Conservation (phyloP, 2,888 invertebrate genomes). For the Drosophila tanythrix region DNA sequence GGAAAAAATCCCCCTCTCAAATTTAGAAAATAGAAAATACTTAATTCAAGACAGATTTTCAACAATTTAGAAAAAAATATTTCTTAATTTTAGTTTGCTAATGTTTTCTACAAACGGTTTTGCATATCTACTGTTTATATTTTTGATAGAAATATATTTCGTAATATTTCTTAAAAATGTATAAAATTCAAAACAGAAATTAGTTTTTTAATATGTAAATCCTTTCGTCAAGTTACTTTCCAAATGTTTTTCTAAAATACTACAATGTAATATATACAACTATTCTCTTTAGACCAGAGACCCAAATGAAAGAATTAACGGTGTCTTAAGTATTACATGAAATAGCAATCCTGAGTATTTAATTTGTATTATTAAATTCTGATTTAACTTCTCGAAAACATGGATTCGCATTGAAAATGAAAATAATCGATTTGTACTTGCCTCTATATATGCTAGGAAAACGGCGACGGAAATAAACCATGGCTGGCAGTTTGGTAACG, state of each 20-base stretch:
- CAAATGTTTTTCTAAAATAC: not conserved
- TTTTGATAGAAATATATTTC: not conserved
- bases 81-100: rapidly evolving
- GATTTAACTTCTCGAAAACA: not conserved
- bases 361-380: not conserved
- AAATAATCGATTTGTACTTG: slow-evolving; percentile 74
- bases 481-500: slow-evolving; percentile 94
- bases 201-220: no score
- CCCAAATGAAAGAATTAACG: not conserved
- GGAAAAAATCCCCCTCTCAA: rapidly evolving
- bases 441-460: slow-evolving; percentile 97
- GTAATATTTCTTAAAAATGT: not conserved
- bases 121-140: not conserved
- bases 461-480: slow-evolving; percentile 95
- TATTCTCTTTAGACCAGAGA: not conserved
- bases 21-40: not conserved
- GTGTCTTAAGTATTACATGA: not conserved
- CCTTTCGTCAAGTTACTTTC: not conserved
- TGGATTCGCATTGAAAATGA: not conserved
- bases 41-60: not conserved
- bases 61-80: not conserved
- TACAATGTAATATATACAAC: not conserved
- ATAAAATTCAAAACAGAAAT: not conserved
- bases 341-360: not conserved
- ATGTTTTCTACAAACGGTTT: not conserved